Evolutionary conservation across 2,113 vertebrate species (phyloP).

Genomic region (Psittacus erithacus): DNA sequence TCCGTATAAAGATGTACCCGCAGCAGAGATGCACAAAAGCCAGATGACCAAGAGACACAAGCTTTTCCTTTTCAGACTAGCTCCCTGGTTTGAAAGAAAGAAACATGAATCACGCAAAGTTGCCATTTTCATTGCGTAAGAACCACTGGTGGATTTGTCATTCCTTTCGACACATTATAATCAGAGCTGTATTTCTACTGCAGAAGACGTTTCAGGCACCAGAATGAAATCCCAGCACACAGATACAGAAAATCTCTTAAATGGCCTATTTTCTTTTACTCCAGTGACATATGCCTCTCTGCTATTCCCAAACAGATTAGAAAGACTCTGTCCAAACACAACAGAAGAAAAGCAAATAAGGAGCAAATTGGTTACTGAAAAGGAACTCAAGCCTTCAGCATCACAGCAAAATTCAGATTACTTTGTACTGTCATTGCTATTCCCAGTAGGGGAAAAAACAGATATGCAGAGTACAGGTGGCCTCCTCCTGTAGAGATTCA

Average conservation of each 20-base stretch:
- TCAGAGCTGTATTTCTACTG: background rate
- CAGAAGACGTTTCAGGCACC: background rate
- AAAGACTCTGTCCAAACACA: background rate
- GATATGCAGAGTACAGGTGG: background rate
- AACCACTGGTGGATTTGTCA: constrained; percentile 23
- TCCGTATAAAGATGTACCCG: background rate
- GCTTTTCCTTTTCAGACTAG: background rate
- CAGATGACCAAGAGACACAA: background rate
- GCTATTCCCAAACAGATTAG: background rate
- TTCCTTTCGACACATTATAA: background rate
- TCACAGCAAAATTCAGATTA: background rate
- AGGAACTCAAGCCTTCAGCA: background rate
- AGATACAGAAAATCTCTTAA: background rate
- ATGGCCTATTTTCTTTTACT: background rate
- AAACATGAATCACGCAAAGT: background rate
- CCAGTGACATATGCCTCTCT: background rate
- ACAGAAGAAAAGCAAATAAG: background rate
- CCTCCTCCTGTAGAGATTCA: background rate
- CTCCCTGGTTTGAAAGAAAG: background rate
- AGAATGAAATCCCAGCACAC: background rate
- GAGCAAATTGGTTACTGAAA: background rate
- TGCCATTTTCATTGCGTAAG: constrained; percentile 40
- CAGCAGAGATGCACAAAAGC: background rate
- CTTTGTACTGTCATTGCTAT: background rate
- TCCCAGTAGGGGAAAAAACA: background rate